Evolutionary conservation across 2,888 invertebrate genomes (phyloP), one percentile per base, ranked within the genome.

Genomic region (Anodontia alba): DNA sequence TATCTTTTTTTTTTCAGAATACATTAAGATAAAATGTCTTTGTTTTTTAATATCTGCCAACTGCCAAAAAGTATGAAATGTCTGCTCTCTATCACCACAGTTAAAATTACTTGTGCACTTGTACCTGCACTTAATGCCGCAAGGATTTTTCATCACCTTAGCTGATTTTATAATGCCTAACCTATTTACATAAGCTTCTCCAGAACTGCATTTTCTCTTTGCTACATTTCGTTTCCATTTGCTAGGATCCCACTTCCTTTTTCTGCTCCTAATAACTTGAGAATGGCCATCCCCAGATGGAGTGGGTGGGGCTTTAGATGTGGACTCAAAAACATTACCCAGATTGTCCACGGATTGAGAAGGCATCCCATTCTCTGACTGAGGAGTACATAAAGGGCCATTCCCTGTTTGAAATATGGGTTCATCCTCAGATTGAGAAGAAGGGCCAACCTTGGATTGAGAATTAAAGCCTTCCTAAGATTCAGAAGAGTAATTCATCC

Each of bases 231-330:
- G 5, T 62, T 62, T 31, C 62, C 62, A 62, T 10, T 62, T 62
- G 33, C 33, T 33, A 17, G 62, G 62, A 62, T 62, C 62, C 5
- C 62, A 29, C n/a, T 62, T 62, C 20, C 62, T 62, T 62, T 62
- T 33, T 33, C 62, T 62, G 15, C 33, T 5, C 17, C 62, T 31
- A 38, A 38, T 38, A 12, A 38, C 3, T n/a, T 49, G 49, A n/a
- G 17, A 54, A 54, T 12, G 54, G 54, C 23, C 29, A 26, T 54
- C 54, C 2, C 54, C 54, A 29, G 54, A 54, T 51, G 23, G 17
- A n/a, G 51, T 12, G 23, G 20, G 10, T 12, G 10, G 5, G 20
- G 8, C 23, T n/a, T n/a, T 5, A 51, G 51, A 12, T 20, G 7
- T 17, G 5, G 51, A 51, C 51, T 12, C 51, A n/a, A n/a, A n/a